A percentile compares a stretch with the other conserved stretches of the same genome.
Conservation (phyloP, 2,797 vertebrate species). For the Gymnopithys bicolor region DNA sequence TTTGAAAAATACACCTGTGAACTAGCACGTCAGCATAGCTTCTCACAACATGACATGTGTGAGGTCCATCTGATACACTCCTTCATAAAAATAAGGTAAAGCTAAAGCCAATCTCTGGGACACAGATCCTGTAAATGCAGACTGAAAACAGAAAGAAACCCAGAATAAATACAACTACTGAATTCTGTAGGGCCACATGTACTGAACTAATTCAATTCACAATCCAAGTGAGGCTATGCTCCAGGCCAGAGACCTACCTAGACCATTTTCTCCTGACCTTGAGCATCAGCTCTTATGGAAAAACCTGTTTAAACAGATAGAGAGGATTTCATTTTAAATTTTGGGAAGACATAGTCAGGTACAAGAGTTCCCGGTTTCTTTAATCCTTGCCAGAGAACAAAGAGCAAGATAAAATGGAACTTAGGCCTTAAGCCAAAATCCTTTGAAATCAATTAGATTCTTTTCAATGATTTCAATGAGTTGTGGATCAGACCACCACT, state of each 20-base stretch:
- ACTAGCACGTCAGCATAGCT: not conserved
- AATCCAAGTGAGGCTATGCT: not conserved
- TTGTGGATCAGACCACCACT: constrained; percentile 52
- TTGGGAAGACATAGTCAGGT: constrained; percentile 12
- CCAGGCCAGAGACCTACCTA: not conserved
- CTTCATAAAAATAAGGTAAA: not conserved
- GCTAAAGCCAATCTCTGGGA: not conserved
- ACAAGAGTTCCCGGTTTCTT: constrained; percentile 30
- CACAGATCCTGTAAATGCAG: not conserved
- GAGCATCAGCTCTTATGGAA: not conserved
- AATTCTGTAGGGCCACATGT: not conserved
- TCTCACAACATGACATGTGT: not conserved
- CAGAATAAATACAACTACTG: not conserved
- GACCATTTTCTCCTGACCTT: not conserved
- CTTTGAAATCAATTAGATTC: constrained; percentile 59
- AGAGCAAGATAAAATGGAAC: constrained; percentile 47
- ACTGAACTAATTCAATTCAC: not conserved
- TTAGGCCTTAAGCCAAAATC: constrained; percentile 44
- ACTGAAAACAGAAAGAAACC: not conserved
- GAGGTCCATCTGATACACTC: not conserved
- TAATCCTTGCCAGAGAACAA: constrained; percentile 47
- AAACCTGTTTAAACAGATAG: constrained; percentile 11
- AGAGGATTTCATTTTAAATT: constrained; percentile 11
- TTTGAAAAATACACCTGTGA: not conserved
- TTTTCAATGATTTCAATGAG: constrained; percentile 58